Evolutionary conservation across 2,797 vertebrate species (phyloP).

Genomic region (Scolopax bukidnonensis): DNA sequence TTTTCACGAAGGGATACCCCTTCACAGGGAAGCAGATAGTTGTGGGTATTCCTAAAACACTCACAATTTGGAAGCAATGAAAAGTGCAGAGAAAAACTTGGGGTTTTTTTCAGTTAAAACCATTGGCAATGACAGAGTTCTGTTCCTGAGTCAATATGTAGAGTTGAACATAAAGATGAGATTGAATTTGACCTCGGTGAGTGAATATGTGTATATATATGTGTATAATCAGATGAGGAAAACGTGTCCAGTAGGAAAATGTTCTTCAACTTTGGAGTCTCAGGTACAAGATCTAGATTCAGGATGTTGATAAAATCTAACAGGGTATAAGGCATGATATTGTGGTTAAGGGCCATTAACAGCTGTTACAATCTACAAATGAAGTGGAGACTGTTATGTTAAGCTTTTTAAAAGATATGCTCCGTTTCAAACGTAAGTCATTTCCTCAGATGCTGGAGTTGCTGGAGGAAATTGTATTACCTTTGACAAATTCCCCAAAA

Average conservation of each 20-base stretch:
- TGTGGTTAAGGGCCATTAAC: background rate
- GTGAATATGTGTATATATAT: background rate
- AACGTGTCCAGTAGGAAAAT: background rate
- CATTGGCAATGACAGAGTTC: background rate
- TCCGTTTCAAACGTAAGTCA: background rate
- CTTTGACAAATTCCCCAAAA: background rate
- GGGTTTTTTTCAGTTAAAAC: background rate
- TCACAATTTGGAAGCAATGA: background rate
- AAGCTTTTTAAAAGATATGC: background rate
- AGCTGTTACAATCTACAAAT: background rate
- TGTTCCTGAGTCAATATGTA: background rate
- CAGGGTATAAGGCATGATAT: background rate
- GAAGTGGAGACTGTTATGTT: background rate
- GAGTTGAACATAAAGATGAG: background rate
- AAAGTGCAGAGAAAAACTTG: background rate
- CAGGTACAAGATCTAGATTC: background rate
- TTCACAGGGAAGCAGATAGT: background rate
- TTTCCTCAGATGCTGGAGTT: background rate
- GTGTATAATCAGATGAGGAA: background rate
- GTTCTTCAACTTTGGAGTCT: background rate
- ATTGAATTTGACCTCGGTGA: background rate
- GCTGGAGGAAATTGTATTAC: background rate
- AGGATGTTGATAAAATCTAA: background rate
- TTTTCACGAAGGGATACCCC: accelerated
- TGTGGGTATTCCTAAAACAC: accelerated